Evolutionary conservation across 2,113 vertebrate genomes (phyloP).

Genomic region (Scortum barcoo): DNA sequence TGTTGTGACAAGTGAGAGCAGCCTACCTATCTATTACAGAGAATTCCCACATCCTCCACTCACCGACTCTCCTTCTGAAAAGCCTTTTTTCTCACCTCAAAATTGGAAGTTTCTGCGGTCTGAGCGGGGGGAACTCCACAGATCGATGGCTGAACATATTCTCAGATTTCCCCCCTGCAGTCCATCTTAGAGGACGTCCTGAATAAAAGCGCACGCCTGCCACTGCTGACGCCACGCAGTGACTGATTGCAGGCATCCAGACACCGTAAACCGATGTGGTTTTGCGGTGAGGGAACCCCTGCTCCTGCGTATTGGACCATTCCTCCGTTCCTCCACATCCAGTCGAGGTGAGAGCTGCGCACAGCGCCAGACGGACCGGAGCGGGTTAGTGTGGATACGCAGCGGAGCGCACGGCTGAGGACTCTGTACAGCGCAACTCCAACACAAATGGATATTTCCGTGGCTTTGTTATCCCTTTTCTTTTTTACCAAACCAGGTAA

Average conservation of each 20-base stretch:
- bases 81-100: constrained; percentile 54
- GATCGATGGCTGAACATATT: neutral
- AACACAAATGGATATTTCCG: constrained; percentile 86
- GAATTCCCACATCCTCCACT: constrained; percentile 24
- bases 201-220: neutral
- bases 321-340: constrained; percentile 77
- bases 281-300: constrained; percentile 43
- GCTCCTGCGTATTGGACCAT: constrained; percentile 75
- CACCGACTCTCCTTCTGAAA: constrained; percentile 39
- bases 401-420: constrained; percentile 62
- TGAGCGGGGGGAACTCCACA: constrained; percentile 32
- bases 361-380: constrained; percentile 67
- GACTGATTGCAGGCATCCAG: neutral
- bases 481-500: constrained; percentile 88
- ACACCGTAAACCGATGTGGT: neutral
- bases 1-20: constrained; percentile 22
- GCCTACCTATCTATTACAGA: constrained; percentile 9
- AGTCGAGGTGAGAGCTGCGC: constrained; percentile 62
- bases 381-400: constrained; percentile 60
- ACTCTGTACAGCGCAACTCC: constrained; percentile 65
- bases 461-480: constrained; percentile 85
- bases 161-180: neutral
- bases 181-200: neutral
- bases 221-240: neutral
- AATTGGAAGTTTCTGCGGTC: constrained; percentile 57